A percentile compares a stretch with the other conserved stretches of the same genome.
Conservation (phyloP, 2,888 invertebrate species). For the Bellardia pandia region DNA sequence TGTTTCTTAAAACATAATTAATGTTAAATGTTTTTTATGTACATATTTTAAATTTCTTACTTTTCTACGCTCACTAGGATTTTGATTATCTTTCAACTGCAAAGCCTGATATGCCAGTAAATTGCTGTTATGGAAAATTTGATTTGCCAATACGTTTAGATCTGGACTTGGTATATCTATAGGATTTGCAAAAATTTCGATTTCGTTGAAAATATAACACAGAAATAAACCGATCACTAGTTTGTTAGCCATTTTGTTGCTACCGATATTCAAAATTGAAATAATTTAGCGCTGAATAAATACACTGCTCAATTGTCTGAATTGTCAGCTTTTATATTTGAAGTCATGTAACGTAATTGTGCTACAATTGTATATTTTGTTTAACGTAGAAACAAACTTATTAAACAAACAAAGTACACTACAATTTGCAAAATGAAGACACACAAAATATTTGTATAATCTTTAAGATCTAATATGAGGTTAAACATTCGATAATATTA, state of each 20-base stretch:
- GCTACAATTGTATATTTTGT: too few relatives aligned
- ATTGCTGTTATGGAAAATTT: not conserved
- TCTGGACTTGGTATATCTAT: not conserved
- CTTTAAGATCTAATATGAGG: too few relatives aligned
- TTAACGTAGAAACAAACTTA: too few relatives aligned
- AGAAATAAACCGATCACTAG: not conserved
- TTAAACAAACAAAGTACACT: too few relatives aligned
- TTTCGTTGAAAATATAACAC: not conserved
- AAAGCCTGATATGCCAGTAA: not conserved
- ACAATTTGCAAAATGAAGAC: too few relatives aligned
- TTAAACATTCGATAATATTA: too few relatives aligned
- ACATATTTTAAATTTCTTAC: conserved; percentile 2
- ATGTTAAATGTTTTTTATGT: not conserved
- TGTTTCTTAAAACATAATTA: conserved; percentile 38
- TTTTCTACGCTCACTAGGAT: not conserved
- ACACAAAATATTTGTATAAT: too few relatives aligned
- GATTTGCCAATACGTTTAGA: not conserved
- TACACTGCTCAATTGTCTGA: not conserved
- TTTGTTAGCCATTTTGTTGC: conserved; percentile 27
- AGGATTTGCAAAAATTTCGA: conserved; percentile 21
- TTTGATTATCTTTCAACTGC: not conserved
- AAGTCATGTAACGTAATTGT: not conserved
- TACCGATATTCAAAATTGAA: not conserved
- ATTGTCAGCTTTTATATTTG: conserved; percentile 25
- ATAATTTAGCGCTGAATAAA: not conserved